Conservation (phyloP, 2,888 invertebrate genomes). For the Isotomurus palustris region DNA sequence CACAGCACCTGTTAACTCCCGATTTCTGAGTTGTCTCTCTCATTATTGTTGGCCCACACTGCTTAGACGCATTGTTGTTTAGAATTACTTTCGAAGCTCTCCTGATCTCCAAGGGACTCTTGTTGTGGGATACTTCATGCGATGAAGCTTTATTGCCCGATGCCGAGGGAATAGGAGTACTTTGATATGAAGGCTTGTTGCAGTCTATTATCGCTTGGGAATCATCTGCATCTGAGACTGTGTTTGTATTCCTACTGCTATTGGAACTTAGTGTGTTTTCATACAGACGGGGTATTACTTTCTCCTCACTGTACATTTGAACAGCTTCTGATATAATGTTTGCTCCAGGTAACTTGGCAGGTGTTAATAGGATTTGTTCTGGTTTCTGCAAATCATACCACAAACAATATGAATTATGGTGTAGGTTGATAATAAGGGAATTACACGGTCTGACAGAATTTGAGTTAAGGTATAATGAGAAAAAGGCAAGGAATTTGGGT, state of each 20-base stretch:
- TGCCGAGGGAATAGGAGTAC: neutral
- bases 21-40: slow-evolving; percentile 28
- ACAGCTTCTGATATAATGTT: no score
- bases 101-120: slow-evolving; percentile 45
- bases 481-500: no score
- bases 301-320: no score
- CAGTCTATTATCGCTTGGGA: neutral
- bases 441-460: no score
- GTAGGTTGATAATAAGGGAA: no score
- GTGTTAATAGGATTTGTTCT: no score
- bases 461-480: no score
- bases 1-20: slow-evolving; percentile 37
- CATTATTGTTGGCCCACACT: no score
- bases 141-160: neutral
- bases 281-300: neutral
- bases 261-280: slow-evolving; percentile 29
- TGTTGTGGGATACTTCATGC: neutral
- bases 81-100: slow-evolving; percentile 44
- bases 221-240: slow-evolving; percentile 8
- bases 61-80: slow-evolving; percentile 36
- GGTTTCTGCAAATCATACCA: no score
- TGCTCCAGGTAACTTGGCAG: no score
- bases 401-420: no score
- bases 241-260: slow-evolving; percentile 46
- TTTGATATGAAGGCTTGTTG: neutral